Percentiles rank a stretch among this genome's conserved stretches.
phyloP scores from a whole-genome alignment of 2,888 invertebrate species.

The Nomada goodeniana region DNA sequence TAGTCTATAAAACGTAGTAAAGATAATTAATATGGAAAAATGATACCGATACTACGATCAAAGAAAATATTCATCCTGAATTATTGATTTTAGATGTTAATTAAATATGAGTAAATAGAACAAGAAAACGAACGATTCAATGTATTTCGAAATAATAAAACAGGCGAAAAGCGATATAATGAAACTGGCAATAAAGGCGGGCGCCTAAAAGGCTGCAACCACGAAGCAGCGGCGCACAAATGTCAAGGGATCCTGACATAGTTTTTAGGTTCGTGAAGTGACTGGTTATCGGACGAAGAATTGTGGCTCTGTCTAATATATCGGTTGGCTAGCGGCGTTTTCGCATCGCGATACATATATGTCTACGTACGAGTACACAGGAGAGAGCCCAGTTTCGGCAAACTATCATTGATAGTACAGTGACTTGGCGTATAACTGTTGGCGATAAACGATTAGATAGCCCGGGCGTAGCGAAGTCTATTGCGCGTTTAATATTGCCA shows the following conservation, averaged over 20 bases:
- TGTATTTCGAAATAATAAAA: background rate
- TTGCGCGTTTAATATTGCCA: conserved; percentile 66
- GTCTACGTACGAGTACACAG: background rate
- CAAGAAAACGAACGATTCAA: background rate
- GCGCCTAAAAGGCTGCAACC: conserved; percentile 51
- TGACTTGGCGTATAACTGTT: conserved; percentile 50
- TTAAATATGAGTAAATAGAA: too few species aligned
- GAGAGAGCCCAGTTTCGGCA: conserved; percentile 35
- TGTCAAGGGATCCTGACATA: conserved; percentile 71
- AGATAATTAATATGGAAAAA: background rate
- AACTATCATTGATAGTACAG: conserved; percentile 58
- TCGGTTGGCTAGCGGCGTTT: background rate
- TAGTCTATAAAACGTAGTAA: background rate
- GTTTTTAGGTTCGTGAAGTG: conserved; percentile 56
- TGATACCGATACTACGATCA: background rate
- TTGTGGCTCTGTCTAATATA: conserved; percentile 43
- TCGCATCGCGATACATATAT: background rate
- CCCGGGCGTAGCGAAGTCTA: conserved; percentile 51
- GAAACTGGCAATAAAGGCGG: conserved; percentile 38
- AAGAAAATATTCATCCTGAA: conserved; percentile 9
- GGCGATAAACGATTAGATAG: conserved; percentile 70
- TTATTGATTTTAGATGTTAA: background rate
- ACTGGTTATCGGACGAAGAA: conserved; percentile 42
- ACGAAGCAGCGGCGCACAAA: conserved; percentile 60
- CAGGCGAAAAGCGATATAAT: conserved; percentile 28